Conservation (phyloP, 2,113 vertebrate species). For the Paramisgurnus dabryanus region DNA sequence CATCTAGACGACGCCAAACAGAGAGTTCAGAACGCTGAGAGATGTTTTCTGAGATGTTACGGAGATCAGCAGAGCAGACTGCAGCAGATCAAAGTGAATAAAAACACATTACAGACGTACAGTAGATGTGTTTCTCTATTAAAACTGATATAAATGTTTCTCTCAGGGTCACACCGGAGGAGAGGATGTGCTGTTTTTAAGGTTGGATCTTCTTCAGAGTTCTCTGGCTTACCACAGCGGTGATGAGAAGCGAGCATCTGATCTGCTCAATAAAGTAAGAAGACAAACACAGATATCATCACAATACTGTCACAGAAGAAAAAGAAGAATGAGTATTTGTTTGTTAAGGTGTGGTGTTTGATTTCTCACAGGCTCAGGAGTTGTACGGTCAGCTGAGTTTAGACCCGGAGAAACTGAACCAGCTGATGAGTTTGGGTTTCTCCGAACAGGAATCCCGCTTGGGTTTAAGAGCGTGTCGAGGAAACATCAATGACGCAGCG, state of each 20-base stretch:
- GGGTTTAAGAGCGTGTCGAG: conserved; percentile 86
- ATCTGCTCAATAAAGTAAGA: conserved; percentile 80
- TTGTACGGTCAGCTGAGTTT: conserved; percentile 80
- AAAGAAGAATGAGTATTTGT: too few relatives aligned
- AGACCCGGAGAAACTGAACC: conserved; percentile 83
- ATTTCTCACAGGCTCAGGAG: conserved; percentile 74
- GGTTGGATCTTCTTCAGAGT: conserved; percentile 92
- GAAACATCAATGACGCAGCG: conserved; percentile 82
- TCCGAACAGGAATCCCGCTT: conserved; percentile 88
- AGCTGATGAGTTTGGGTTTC: conserved; percentile 85
- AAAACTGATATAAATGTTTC: conserved; percentile 33
- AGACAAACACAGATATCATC: too few relatives aligned
- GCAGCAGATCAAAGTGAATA: conserved; percentile 85
- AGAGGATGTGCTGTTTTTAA: conserved; percentile 92
- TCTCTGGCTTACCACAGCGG: conserved; percentile 87
- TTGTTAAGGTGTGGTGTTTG: too few relatives aligned
- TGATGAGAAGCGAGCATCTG: conserved; percentile 77
- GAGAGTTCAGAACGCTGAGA: conserved; percentile 83
- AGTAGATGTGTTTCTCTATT: background rate
- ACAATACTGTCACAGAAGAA: too few relatives aligned
- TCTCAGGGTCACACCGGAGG: conserved; percentile 87
- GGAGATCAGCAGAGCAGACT: conserved; percentile 87
- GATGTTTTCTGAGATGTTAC: conserved; percentile 86
- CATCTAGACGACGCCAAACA: conserved; percentile 84
- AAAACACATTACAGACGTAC: background rate